A percentile compares a stretch with the other conserved stretches of the same genome.
Conservation (phyloP, 2,113 vertebrate species). For the Lanius ludovicianus region DNA sequence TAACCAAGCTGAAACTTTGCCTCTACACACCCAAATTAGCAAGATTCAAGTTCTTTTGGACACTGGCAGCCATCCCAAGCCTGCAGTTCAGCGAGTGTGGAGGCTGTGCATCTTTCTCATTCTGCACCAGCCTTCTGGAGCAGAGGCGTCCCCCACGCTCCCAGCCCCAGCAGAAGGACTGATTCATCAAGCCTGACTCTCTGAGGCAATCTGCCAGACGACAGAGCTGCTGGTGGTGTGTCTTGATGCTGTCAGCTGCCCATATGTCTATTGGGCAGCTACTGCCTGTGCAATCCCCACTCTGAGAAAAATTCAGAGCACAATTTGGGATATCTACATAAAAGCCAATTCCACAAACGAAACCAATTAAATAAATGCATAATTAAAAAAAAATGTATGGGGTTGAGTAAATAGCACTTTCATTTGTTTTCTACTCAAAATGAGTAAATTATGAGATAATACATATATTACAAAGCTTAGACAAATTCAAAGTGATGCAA, state of each 20-base stretch:
- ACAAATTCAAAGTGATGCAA: not conserved
- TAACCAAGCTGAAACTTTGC: not conserved
- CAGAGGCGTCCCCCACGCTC: not conserved
- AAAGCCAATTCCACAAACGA: not conserved
- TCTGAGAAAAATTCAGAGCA: not conserved
- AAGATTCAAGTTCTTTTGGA: not conserved
- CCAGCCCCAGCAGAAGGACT: not conserved
- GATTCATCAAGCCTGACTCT: constrained; percentile 10
- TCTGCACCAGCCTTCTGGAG: not conserved
- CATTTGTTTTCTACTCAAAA: not conserved
- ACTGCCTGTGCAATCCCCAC: not conserved
- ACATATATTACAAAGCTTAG: not conserved
- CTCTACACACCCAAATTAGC: not conserved
- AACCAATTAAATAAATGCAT: not conserved
- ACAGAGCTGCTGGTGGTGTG: constrained; percentile 34
- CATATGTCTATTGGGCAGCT: constrained; percentile 32
- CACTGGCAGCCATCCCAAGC: not conserved
- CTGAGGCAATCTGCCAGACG: constrained; percentile 44
- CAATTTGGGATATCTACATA: not conserved
- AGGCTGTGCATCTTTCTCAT: not conserved
- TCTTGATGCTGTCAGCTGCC: constrained; percentile 31
- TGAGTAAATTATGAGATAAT: not conserved
- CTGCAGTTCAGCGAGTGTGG: accelerated
- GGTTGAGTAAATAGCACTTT: not conserved
- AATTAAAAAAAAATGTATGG: not conserved